These are phyloP conservation scores for Hippoglossus stenolepis DNA, from an alignment of 2,113 vertebrate genomes.

Conservation along the genomic window DNA sequence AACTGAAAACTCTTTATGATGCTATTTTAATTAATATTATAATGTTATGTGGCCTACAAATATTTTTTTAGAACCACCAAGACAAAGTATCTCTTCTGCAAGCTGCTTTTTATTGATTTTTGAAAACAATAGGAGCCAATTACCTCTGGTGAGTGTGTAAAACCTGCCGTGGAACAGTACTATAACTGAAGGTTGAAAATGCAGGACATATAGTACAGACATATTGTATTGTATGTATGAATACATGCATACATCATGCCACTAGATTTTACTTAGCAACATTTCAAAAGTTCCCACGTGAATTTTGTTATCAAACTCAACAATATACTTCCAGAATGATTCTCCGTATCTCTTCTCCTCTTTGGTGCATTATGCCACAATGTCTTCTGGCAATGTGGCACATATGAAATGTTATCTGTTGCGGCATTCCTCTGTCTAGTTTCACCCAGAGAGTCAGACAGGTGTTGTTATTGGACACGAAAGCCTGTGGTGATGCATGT, in stretches of 20 bases:
- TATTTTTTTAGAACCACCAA: background rate
- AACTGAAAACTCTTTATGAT: background rate
- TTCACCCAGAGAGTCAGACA: constrained; percentile 71
- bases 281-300: background rate
- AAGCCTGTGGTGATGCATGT: constrained; percentile 81
- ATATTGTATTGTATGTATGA: background rate
- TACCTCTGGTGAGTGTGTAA: background rate
- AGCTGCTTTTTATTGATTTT: background rate
- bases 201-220: background rate
- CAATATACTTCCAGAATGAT: too few relatives aligned
- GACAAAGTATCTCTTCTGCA: background rate
- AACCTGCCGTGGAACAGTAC: background rate
- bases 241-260: background rate
- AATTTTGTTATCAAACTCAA: background rate
- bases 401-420: constrained; percentile 66
- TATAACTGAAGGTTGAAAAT: background rate
- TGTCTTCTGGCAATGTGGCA: constrained; percentile 35
- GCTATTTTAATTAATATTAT: background rate
- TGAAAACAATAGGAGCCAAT: background rate
- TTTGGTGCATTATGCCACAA: background rate
- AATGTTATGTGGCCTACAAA: background rate
- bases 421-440: constrained; percentile 73
- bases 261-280: background rate
- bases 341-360: background rate
- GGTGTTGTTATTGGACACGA: constrained; percentile 82